Conservation (phyloP, 2,888 invertebrate genomes). For the Hetaerina titia region DNA sequence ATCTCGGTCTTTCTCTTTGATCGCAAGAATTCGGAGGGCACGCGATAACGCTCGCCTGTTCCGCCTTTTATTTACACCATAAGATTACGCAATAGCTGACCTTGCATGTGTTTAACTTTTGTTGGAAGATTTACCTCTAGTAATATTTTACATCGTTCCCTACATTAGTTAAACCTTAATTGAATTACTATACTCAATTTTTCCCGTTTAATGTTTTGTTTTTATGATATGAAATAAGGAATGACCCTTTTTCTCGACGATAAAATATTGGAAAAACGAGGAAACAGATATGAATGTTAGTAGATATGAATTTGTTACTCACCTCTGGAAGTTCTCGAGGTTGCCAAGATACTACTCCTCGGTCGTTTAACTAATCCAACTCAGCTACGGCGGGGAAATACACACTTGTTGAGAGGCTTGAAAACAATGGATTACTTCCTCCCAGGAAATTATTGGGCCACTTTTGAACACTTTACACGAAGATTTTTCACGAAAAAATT, state of each 20-base stretch:
- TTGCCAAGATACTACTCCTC: neutral
- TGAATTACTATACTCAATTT: too few relatives aligned
- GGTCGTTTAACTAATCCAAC: conserved; percentile 51
- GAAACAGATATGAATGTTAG: too few relatives aligned
- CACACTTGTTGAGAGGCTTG: conserved; percentile 56
- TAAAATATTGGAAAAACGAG: neutral
- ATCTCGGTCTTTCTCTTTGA: neutral
- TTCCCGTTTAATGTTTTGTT: too few relatives aligned
- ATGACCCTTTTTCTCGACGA: neutral
- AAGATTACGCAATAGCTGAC: neutral
- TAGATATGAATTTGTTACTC: neutral
- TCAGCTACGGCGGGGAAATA: conserved; percentile 2
- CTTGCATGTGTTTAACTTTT: neutral
- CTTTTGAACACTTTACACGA: conserved; percentile 29
- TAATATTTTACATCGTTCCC: too few relatives aligned
- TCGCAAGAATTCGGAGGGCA: neutral
- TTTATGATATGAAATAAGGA: too few relatives aligned
- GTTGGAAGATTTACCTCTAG: neutral
- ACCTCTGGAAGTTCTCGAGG: neutral
- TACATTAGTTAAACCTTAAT: too few relatives aligned
- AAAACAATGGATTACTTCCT: conserved; percentile 38
- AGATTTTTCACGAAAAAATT: neutral
- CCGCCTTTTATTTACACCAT: neutral
- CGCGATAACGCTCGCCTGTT: neutral
- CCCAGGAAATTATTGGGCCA: neutral